These are phyloP conservation scores for Napeogenes sylphis DNA, from an alignment of 2,888 invertebrate genomes.

Conservation along the genomic window DNA sequence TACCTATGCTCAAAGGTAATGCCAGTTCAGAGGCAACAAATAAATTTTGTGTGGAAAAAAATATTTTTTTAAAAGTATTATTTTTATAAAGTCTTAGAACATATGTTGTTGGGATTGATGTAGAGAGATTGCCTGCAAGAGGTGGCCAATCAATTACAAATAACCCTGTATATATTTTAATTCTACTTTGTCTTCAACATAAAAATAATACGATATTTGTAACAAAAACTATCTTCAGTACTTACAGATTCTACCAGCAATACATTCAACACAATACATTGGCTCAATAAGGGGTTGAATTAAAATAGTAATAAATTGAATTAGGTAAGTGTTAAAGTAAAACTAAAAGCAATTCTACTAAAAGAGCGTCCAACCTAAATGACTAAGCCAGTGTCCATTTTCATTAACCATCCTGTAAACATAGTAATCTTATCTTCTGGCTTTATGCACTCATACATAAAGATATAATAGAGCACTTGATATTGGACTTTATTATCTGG, in stretches of 20 bases:
- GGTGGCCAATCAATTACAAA: too few species aligned
- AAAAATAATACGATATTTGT: not conserved
- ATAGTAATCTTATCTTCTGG: slow-evolving; percentile 35
- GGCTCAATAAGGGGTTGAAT: not conserved
- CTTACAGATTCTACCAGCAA: slow-evolving; percentile 12
- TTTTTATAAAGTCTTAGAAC: too few species aligned
- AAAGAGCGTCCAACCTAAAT: slow-evolving; percentile 28
- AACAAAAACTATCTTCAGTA: not conserved
- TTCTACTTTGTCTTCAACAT: not conserved
- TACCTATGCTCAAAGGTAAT: too few species aligned
- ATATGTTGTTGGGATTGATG: too few species aligned
- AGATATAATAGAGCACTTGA: not conserved
- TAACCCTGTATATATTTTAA: too few species aligned
- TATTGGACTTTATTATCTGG: slow-evolving; percentile 11
- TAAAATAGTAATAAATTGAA: slow-evolving; percentile 3
- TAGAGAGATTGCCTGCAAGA: too few species aligned
- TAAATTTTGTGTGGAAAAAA: too few species aligned
- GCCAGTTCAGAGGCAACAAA: too few species aligned
- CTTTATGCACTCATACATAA: slow-evolving; percentile 11
- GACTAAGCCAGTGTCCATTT: slow-evolving; percentile 30
- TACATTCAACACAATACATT: not conserved
- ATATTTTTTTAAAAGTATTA: too few species aligned
- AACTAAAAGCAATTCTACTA: slow-evolving; percentile 16
- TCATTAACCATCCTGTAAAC: slow-evolving; percentile 35
- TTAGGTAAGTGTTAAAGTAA: not conserved